These are phyloP conservation scores for Apeltes quadracus DNA, from an alignment of 2,113 vertebrate genomes.

Conservation along the genomic window DNA sequence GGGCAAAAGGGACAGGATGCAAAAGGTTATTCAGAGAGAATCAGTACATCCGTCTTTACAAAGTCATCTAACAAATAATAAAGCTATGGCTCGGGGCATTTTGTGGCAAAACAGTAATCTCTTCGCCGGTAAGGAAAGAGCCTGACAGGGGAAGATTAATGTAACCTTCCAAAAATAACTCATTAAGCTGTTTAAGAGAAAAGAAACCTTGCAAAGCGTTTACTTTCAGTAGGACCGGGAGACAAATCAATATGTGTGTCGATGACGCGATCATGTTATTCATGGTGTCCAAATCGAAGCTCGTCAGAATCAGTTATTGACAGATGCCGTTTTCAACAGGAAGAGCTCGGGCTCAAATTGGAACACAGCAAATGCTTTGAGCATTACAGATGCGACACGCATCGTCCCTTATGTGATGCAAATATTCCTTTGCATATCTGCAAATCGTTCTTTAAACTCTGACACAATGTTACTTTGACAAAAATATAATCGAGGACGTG, in stretches of 20 bases:
- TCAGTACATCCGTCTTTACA: slow-evolving; percentile 23
- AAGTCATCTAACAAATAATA: slow-evolving; percentile 22
- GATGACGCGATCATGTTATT: background rate
- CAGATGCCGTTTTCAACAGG: background rate
- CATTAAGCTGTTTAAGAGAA: background rate
- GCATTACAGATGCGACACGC: background rate
- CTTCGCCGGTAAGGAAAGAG: background rate
- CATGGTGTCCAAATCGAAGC: background rate
- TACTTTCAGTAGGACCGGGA: background rate
- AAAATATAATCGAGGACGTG: background rate
- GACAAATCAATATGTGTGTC: background rate
- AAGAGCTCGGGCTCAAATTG: background rate
- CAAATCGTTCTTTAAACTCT: background rate
- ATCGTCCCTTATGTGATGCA: background rate
- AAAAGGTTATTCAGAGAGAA: slow-evolving; percentile 47
- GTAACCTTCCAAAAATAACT: background rate
- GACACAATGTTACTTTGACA: background rate
- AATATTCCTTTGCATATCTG: background rate
- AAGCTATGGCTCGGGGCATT: background rate
- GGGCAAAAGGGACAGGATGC: slow-evolving; percentile 5
- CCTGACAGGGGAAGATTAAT: background rate
- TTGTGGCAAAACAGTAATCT: slow-evolving; percentile 10
- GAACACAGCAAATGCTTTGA: background rate
- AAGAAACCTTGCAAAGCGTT: background rate
- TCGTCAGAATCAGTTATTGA: background rate